Evolutionary conservation across 2,888 invertebrate genomes (phyloP), one percentile per base, ranked within the genome.

Genomic region (Stenodema calcarata): DNA sequence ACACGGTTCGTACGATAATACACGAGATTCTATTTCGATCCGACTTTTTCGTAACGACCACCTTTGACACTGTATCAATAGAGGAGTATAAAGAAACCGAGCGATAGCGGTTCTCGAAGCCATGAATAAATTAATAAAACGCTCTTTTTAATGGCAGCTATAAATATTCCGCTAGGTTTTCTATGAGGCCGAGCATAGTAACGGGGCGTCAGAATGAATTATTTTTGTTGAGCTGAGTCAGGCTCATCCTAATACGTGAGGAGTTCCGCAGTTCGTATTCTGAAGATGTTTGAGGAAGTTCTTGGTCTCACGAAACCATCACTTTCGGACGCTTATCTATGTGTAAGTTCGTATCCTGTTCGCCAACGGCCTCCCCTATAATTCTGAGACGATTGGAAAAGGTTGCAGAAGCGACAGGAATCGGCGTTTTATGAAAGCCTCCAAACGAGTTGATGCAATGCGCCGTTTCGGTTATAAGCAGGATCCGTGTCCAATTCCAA

Each of bases 151-250:
- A 82, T 41, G 82, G 82, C 35, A 14, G 41, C 35, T 69, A 82
- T 82, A 82, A 82, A 82, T 82, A 82, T 82, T 82, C 82, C 82
- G 69, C 82, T 30, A 30, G 82, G 62, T 82, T 78, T 69, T 62
- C 82, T 69, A 82, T 69, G 82, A 35, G 69, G 82, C 35, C 28
- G 81, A 12, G 54, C 18, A 62, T 81, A 62, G 81, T 81, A 81
- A 81, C 81, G 81, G 81, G n/a, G 44, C 82, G 62, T 82, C 82
- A 62, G 82, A 27, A 82, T 82, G 82, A 82, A 82, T 82, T 80
- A 80, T 80, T 82, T 78, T 23, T 35, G 78, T 44, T n/a, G 78
- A 78, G 78, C 78, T 78, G 78, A 78, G 78, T 78, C 78, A 78
- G 78, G 78, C 42, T 76, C 42, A 76, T 44, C 44, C 78, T 44